These are phyloP conservation scores for Amitus sp. DNA, from an alignment of 2,888 invertebrate species.

Conservation along the genomic window DNA sequence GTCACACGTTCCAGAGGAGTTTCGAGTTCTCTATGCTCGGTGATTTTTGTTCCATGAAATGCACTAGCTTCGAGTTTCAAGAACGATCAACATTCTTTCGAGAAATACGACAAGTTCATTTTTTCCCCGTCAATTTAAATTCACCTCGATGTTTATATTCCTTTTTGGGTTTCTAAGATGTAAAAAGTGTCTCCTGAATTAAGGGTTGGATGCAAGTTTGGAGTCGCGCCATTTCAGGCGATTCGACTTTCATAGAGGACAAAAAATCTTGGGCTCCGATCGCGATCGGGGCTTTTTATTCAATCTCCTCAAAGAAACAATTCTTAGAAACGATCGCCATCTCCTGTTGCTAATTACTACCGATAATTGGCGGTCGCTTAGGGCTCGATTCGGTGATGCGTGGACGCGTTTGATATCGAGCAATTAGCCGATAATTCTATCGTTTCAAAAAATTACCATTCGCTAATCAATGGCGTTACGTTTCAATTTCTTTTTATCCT, in stretches of 20 bases:
- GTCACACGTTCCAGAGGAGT: conserved; percentile 32
- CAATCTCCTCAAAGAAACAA: background rate
- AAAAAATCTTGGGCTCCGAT: background rate
- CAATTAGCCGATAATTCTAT: background rate
- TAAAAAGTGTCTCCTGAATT: too few relatives aligned
- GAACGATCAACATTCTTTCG: too few relatives aligned
- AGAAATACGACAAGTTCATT: too few relatives aligned
- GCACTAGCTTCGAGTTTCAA: too few relatives aligned
- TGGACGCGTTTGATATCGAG: background rate
- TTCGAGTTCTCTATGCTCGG: conserved; percentile 10
- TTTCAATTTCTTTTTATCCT: too few relatives aligned
- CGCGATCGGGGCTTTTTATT: background rate
- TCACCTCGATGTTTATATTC: too few relatives aligned
- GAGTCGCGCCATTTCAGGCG: too few relatives aligned
- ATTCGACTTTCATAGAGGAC: background rate
- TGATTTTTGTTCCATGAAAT: conserved; percentile 25
- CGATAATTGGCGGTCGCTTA: background rate
- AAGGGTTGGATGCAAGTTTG: too few relatives aligned
- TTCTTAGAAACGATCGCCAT: background rate
- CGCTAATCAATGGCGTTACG: background rate
- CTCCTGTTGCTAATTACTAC: background rate
- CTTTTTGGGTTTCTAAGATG: too few relatives aligned
- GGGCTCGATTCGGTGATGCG: background rate
- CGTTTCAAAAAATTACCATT: conserved; percentile 1
- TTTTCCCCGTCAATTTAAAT: too few relatives aligned